Base-by-base conservation (phyloP, 2,113 vertebrate genomes). In the Centropus unirufus region DNA sequence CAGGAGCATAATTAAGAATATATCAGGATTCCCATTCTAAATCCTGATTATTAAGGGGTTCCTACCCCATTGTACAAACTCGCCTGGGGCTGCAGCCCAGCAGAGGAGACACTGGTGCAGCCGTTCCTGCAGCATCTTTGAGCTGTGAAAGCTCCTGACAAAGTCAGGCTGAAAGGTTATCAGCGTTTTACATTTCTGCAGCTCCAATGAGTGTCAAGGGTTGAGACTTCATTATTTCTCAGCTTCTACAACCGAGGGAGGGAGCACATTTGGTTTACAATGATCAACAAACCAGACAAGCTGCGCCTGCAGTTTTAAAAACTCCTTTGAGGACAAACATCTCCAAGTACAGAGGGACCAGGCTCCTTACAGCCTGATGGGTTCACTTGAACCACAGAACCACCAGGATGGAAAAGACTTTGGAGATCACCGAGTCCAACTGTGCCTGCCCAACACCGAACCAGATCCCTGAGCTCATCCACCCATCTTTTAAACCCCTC, bases 11-110 rank as follows among this genome's bases (percentile, higher is more conserved):
- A 95, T 92, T 92, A 96, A 87, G 89, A 93, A 91, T 73, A 40
- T 66, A 57, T 69, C 66, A 84, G 62, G 87, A 95, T 91, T 93
- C 66, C 77, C 70, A 79, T 82, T 89, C 92, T 89, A 93, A 97
- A 95, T 79, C 74, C 77, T 91, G 57, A 78, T 90, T 94, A 91
- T 87, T 67, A 85, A 84, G 57, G 57, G 61, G 94, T 89, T 95
- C 75, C 49, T 70, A 94, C 90, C 87, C 92, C 70, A 51, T 3
- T 80, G 89, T 58, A 87, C 62, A 93, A 93, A 87, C 66, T 47
- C 0, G 27, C 80, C 83, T 0, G 6, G 69, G 92, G 94, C 86
- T 67, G 13, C 47, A 77, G 46, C 80, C 69, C 47, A 6, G 81
- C 67, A 64, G 26, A 59, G 47, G n/a, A 81, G 79, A 69, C 2